Conservation (phyloP, 64 coral and sea anemone genomes). For the Pocillopora verrucosa region DNA sequence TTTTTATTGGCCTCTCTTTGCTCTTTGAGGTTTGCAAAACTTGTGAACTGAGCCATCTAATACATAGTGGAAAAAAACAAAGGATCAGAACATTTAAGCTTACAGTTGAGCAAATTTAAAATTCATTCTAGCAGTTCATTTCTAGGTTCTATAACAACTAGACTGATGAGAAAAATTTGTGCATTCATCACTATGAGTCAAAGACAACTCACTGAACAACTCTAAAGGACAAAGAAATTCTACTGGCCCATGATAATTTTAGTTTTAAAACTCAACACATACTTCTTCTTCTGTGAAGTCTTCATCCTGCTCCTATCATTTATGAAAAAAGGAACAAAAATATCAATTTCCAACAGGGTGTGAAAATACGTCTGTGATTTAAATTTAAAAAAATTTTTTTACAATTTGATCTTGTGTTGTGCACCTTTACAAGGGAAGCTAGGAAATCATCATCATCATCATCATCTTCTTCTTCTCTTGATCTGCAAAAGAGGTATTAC, state of each 20-base stretch:
- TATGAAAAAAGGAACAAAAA: not conserved
- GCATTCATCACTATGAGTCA: too few relatives aligned
- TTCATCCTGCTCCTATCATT: slow-evolving; percentile 24
- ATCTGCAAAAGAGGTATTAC: not conserved
- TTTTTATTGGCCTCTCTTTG: slow-evolving; percentile 29
- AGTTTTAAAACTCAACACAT: not conserved
- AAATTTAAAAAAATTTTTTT: too few relatives aligned
- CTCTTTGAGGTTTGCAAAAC: slow-evolving; percentile 27
- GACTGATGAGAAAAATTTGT: too few relatives aligned
- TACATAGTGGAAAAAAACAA: not conserved
- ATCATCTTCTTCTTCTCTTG: slow-evolving; percentile 4
- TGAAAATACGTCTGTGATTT: too few relatives aligned
- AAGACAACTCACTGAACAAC: too few relatives aligned
- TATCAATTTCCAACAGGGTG: not conserved
- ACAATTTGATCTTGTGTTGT: not conserved
- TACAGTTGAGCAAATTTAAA: too few relatives aligned
- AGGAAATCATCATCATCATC: slow-evolving; percentile 14
- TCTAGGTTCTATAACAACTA: too few relatives aligned
- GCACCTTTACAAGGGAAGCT: slow-evolving; percentile 20
- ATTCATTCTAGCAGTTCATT: too few relatives aligned
- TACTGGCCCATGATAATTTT: not conserved
- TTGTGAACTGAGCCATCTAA: slow-evolving; percentile 34
- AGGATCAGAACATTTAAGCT: too few relatives aligned
- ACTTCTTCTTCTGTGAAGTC: slow-evolving; percentile 31
- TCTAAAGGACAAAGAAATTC: not conserved